These are phyloP conservation scores for Boulengeromyrus knoepffleri DNA, from an alignment of 2,113 vertebrate species.

Conservation along the genomic window DNA sequence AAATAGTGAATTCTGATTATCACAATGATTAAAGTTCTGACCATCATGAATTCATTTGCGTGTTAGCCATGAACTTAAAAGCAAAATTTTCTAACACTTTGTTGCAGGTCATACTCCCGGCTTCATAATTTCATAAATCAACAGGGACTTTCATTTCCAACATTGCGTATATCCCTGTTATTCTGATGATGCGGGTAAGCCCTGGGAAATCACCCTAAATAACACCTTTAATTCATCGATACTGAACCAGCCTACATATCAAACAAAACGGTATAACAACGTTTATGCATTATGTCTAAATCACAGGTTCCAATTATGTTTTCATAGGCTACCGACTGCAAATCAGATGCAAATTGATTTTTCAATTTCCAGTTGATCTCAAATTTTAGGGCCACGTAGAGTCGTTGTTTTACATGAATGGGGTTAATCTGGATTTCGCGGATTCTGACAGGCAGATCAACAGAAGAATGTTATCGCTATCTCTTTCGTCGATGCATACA, in stretches of 20 bases:
- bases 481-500: not conserved
- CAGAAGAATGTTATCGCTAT: not conserved
- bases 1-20: not conserved
- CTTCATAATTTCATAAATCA: not conserved
- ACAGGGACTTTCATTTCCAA: not conserved
- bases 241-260: not conserved
- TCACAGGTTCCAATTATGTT: not conserved
- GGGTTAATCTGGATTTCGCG: not conserved
- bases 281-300: not conserved
- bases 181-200: not conserved
- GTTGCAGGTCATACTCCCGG: not conserved
- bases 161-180: not conserved
- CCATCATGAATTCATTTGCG: not conserved
- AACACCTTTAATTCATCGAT: not conserved
- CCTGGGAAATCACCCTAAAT: not conserved
- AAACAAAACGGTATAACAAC: not conserved
- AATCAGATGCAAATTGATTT: constrained; percentile 1
- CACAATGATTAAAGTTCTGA: not conserved
- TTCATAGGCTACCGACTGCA: not conserved
- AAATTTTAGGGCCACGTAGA: not conserved
- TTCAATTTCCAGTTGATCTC: not conserved
- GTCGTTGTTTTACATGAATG: not conserved
- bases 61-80: not conserved
- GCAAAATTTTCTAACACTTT: not conserved
- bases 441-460: not conserved